Percentiles rank a stretch among this genome's conserved stretches.
Conservation (phyloP, 2,113 vertebrate genomes). For the Cyprinodon tularosa region DNA sequence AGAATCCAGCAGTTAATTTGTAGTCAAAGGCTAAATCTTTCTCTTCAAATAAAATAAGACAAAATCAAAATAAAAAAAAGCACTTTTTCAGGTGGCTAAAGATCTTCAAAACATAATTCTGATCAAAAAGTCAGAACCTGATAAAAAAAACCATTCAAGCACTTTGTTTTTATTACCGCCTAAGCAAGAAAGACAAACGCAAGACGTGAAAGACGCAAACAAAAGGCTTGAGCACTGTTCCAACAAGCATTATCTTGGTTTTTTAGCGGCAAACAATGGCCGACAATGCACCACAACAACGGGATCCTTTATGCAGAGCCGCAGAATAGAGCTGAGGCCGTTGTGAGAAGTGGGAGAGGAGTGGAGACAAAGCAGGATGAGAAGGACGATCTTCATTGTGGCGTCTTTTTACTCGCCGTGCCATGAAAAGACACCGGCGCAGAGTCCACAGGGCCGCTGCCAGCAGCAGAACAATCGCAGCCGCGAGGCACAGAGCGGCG, state of each 20-base stretch:
- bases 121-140: slow-evolving; percentile 3
- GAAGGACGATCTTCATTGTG: slow-evolving; percentile 68
- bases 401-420: slow-evolving; percentile 50
- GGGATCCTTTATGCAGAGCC: slow-evolving; percentile 54
- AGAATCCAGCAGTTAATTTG: no score
- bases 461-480: slow-evolving; percentile 66
- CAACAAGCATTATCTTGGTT: slow-evolving; percentile 64
- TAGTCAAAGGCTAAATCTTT: background rate
- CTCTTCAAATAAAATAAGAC: background rate
- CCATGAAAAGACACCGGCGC: slow-evolving; percentile 65
- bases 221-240: slow-evolving; percentile 56
- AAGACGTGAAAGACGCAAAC: slow-evolving; percentile 45
- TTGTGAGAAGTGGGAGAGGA: slow-evolving; percentile 64
- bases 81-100: background rate
- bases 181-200: slow-evolving; percentile 25
- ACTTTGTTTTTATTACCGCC: slow-evolving; percentile 24
- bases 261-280: slow-evolving; percentile 62
- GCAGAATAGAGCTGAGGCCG: slow-evolving; percentile 67
- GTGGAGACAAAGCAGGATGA: slow-evolving; percentile 71
- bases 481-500: slow-evolving; percentile 9
- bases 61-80: background rate
- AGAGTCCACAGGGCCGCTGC: slow-evolving; percentile 65
- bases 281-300: slow-evolving; percentile 69
- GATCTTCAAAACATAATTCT: slow-evolving; percentile 12
- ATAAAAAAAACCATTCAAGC: slow-evolving; percentile 4